Base-by-base conservation (phyloP, 2,888 invertebrate genomes). In the Epirrhoe tristata region DNA sequence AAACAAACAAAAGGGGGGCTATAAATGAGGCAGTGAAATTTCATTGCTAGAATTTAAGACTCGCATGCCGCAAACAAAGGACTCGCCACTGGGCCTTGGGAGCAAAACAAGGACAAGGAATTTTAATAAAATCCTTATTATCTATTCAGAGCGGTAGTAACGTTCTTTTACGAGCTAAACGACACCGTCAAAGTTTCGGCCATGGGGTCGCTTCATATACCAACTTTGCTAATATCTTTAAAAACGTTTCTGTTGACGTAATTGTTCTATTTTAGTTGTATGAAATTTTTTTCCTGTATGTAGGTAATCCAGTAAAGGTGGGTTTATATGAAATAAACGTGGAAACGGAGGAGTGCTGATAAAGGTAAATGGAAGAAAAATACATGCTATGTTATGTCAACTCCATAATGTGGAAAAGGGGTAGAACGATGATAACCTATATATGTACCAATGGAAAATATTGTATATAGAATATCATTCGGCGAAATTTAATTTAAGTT, bases 91-190 rank as follows among this genome's bases (percentile, higher is more conserved):
- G 81, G 80, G 77, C 81, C 86, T 79, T 79, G 77, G 82, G 81
- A 86, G 82, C 86, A 84, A 87, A 88, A 91, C 88, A 91, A 89
- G 89, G 88, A 81, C 87, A 86, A 87, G 90, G 89, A 91, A 91
- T 91, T 91, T 93, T 92, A 91, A 91, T 93, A 91, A 90, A 91
- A 91, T 86, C 87, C 90, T 89, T 90, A 91, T 91, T 91, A 91
- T 88, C 89, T 90, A 92, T 91, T 92, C 90, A 89, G 82, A 84
- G 84, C 85, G 85, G 84, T 86, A 87, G 88, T 91, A 86, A 87
- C 85, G 86, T 83, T 84, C 89, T 90, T 91, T 90, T 90, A 91
- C 87, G 90, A 90, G 86, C 81, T 79, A 81, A 84, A 85, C 78
- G 84, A 82, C 79, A 80, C 82, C 80, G 82, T 74, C 77, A 76